A percentile compares a stretch with the other conserved stretches of the same genome.
These are phyloP conservation scores for Noctuana brunneofusca DNA, from an alignment of 2,888 invertebrate genomes.

Conservation along the genomic window DNA sequence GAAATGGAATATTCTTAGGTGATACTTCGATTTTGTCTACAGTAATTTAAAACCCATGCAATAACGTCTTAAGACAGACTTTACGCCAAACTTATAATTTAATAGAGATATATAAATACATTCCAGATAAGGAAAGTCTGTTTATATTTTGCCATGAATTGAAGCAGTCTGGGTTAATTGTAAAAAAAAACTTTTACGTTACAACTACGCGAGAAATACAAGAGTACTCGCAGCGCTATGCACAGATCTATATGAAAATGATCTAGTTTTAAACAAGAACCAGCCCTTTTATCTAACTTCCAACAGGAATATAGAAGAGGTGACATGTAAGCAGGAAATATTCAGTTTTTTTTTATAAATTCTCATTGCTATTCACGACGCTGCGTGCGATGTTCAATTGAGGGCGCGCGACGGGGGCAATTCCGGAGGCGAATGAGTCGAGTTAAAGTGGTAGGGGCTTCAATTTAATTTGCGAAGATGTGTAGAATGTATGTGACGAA, in stretches of 20 bases:
- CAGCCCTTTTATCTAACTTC: slow-evolving; percentile 6
- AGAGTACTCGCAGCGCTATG: neutral
- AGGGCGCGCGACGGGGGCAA: slow-evolving; percentile 30
- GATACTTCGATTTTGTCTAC: too few species aligned
- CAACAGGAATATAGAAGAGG: slow-evolving; percentile 1
- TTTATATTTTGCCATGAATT: too few species aligned
- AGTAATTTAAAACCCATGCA: too few species aligned
- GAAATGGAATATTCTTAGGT: too few species aligned
- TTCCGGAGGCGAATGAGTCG: slow-evolving; percentile 33
- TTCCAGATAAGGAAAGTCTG: too few species aligned
- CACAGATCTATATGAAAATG: neutral
- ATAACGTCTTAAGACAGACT: too few species aligned
- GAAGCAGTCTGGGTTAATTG: too few species aligned
- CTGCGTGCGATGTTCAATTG: slow-evolving; percentile 33
- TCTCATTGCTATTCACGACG: slow-evolving; percentile 32
- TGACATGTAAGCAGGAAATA: slow-evolving; percentile 17
- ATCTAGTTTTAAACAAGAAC: neutral
- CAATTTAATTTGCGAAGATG: slow-evolving; percentile 35
- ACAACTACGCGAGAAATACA: too few species aligned
- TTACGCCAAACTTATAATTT: too few species aligned
- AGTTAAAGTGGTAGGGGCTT: slow-evolving; percentile 32
- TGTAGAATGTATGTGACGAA: slow-evolving; percentile 25
- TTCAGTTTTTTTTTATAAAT: slow-evolving; percentile 21
- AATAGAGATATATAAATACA: too few species aligned
- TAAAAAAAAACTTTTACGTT: too few species aligned